Conservation (phyloP, 2,888 invertebrate genomes). For the Achlya flavicornis region DNA sequence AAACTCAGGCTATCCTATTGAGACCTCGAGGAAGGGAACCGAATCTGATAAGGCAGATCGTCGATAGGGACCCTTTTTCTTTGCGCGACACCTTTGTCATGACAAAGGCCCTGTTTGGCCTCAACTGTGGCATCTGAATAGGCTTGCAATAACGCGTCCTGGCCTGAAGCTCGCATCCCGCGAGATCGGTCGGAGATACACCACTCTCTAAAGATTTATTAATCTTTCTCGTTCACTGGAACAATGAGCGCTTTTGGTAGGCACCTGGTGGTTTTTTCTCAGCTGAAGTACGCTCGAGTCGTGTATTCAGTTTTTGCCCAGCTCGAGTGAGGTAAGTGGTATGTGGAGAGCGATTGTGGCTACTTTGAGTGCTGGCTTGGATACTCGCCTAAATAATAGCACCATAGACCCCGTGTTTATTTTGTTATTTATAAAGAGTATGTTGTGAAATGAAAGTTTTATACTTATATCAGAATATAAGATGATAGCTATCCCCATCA, state of each 20-base stretch:
- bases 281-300: conserved; percentile 63
- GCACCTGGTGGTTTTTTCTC: conserved; percentile 81
- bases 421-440: conserved; percentile 23
- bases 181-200: conserved; percentile 81
- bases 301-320: conserved; percentile 72
- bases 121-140: conserved; percentile 81
- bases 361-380: conserved; percentile 39
- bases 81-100: conserved; percentile 83
- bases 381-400: conserved; percentile 21
- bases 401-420: conserved; percentile 18
- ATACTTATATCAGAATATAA: not conserved
- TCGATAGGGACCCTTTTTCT: conserved; percentile 82
- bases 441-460: not conserved
- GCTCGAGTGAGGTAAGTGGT: conserved; percentile 62
- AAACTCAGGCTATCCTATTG: conserved; percentile 78
- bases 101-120: conserved; percentile 82
- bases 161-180: conserved; percentile 75
- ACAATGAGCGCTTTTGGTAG: conserved; percentile 79
- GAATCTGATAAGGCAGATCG: conserved; percentile 82
- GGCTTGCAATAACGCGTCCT: conserved; percentile 82
- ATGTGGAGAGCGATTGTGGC: conserved; percentile 55
- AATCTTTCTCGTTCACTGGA: conserved; percentile 78
- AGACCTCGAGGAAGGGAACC: conserved; percentile 82
- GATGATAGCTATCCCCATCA: too few species aligned
- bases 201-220: conserved; percentile 81